Evolutionary conservation across 2,113 vertebrate genomes (phyloP).

Genomic region (Phyllopteryx taeniolatus): DNA sequence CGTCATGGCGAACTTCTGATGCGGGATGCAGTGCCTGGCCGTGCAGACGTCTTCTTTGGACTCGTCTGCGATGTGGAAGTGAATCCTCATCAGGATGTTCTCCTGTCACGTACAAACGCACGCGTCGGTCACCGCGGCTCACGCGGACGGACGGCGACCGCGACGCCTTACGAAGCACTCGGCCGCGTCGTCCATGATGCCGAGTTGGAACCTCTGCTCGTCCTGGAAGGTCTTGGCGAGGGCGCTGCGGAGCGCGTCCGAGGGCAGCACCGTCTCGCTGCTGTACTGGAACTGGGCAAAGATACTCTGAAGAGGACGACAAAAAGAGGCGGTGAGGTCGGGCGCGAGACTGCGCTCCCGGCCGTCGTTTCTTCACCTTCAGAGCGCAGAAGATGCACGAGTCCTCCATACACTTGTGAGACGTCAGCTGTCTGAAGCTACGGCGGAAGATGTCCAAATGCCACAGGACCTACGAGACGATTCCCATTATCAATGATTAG

Average conservation of each 20-base stretch:
- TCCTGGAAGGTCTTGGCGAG: constrained; percentile 98
- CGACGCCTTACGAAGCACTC: constrained; percentile 93
- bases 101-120: constrained; percentile 73
- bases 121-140: background rate
- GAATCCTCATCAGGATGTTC: constrained; percentile 94
- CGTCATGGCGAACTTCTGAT: constrained; percentile 99
- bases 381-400: constrained; percentile 98
- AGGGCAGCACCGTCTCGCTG: constrained; percentile 94
- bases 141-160: background rate
- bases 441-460: constrained; percentile 97
- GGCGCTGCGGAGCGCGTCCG: constrained; percentile 91
- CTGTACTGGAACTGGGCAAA: constrained; percentile 99
- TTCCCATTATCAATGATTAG: background rate
- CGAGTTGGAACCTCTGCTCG: constrained; percentile 96
- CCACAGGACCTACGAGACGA: constrained; percentile 87
- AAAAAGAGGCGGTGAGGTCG: background rate
- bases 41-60: constrained; percentile 98
- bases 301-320: constrained; percentile 79
- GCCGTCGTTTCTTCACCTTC: constrained; percentile 76
- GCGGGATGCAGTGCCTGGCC: constrained; percentile 93
- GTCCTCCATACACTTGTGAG: constrained; percentile 97
- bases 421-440: constrained; percentile 94
- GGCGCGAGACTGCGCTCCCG: background rate
- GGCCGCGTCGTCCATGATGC: constrained; percentile 98
- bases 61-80: constrained; percentile 98